Base-by-base conservation (phyloP, 2,888 invertebrate species). In the Mythimna ferrago region DNA sequence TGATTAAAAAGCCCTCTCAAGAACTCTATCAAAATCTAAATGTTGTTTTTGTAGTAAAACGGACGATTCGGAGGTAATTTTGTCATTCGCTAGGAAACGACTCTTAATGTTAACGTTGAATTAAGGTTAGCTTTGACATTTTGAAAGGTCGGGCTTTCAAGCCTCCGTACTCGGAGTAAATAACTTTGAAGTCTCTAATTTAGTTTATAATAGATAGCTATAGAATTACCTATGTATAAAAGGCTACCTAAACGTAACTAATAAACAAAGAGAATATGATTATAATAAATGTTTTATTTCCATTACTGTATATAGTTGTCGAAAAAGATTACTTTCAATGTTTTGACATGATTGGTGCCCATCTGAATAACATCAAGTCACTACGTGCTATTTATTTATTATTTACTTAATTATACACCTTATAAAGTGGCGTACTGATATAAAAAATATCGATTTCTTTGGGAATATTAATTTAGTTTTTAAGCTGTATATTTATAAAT, bases 21-120 rank as follows among this genome's bases (percentile, higher is more conserved):
- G 51, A 80, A 67, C 73, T 84, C 80, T 73, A 82, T 77, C 69
- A 60, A 67, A 76, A 84, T 72, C 71, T 62, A 75, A 66, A 84
- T 76, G 75, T 77, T 75, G 80, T 82, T 84, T 84, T 73, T 76
- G 65, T 76, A 79, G 61, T 73, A 35, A 72, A 65, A 69, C 72
- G 61, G 44, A 72, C 19, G 56, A 65, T 65, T 79, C 5, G 21
- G 54, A 72, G 71, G 65, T 61, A 68, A 72, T 71, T 61, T 35
- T 64, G 32, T 58, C 26, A 32, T 56, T 63, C 35, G 19, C 35
- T 51, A 64, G 44, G 67, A 71, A 80, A 71, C 61, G 61, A 44
- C n/a, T 53, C 44, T 60, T 73, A 73, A 78, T 60, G 62, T 63
- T 48, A 63, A 66, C 26, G 65, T 63, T 74, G 44, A 71, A 68